phyloP scores from a whole-genome alignment of 2,797 vertebrate genomes.

The Mastacembelus armatus region DNA sequence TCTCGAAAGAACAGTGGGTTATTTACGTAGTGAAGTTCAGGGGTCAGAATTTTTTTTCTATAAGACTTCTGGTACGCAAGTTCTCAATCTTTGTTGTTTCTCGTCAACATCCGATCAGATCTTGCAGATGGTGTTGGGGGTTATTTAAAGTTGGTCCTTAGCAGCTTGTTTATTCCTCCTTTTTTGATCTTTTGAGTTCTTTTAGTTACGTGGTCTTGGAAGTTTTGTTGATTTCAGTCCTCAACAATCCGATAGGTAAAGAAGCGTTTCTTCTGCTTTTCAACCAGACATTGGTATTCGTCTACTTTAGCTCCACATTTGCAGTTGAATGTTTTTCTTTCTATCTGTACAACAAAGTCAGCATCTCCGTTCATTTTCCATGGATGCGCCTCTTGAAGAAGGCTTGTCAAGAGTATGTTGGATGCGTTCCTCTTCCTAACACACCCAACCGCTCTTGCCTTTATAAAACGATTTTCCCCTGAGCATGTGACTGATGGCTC shows the following conservation, averaged over 20 bases:
- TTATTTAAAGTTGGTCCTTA: neutral
- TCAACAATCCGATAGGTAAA: neutral
- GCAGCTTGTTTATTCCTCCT: neutral
- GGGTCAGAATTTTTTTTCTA: neutral
- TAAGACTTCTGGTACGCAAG: neutral
- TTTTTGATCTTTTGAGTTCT: neutral
- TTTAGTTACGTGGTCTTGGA: neutral
- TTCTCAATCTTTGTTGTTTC: neutral
- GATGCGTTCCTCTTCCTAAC: slow-evolving; percentile 1
- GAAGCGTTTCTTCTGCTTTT: slow-evolving; percentile 12
- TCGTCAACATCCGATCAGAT: neutral
- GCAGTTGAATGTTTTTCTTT: slow-evolving; percentile 15
- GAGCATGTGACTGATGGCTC: neutral
- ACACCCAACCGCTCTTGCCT: neutral
- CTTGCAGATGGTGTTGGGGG: neutral
- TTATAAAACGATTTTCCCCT: slow-evolving; percentile 60
- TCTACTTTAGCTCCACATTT: slow-evolving; percentile 14
- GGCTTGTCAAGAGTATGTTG: slow-evolving; percentile 70
- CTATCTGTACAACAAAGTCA: neutral
- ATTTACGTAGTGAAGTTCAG: no score
- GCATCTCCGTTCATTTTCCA: slow-evolving; percentile 18
- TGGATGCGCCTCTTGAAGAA: slow-evolving; percentile 76
- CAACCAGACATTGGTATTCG: slow-evolving; percentile 44
- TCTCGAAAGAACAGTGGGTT: neutral
- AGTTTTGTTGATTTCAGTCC: neutral